Conservation (phyloP, 2,797 vertebrate genomes). For the Anomalospiza imberbis region DNA sequence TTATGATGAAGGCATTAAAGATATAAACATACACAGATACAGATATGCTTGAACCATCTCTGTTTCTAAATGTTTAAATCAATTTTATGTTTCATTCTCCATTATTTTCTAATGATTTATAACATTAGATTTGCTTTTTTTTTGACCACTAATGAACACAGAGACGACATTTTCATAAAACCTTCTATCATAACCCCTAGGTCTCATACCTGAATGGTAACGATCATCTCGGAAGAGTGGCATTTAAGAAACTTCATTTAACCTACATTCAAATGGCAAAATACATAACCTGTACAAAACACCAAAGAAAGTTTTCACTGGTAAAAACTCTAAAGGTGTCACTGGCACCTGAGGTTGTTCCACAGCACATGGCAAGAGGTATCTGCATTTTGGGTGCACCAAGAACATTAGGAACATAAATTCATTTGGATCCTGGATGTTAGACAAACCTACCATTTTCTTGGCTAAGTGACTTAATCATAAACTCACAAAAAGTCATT, state of each 20-base stretch:
- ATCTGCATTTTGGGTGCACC: neutral
- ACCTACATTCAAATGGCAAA: neutral
- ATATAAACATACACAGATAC: neutral
- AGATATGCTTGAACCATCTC: neutral
- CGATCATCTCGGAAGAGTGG: neutral
- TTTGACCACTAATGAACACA: neutral
- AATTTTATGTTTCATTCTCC: neutral
- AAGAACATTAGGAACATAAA: neutral
- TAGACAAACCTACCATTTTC: neutral
- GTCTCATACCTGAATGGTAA: neutral
- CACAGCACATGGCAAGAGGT: fast-evolving
- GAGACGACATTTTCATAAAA: conserved; percentile 1
- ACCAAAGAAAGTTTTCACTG: neutral
- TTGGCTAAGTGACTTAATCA: neutral
- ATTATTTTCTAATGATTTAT: neutral
- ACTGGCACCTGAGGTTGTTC: neutral
- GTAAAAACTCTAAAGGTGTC: neutral
- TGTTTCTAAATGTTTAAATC: neutral
- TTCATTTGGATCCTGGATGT: neutral
- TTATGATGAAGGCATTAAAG: neutral
- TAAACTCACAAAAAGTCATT: neutral
- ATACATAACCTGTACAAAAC: neutral
- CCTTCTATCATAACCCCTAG: neutral
- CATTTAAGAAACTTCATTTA: neutral
- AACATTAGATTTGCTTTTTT: neutral